Percentiles rank a stretch among this genome's conserved stretches.
Evolutionary conservation across 2,888 invertebrate genomes (phyloP).

Genomic region (Acrocera orbiculus): DNA sequence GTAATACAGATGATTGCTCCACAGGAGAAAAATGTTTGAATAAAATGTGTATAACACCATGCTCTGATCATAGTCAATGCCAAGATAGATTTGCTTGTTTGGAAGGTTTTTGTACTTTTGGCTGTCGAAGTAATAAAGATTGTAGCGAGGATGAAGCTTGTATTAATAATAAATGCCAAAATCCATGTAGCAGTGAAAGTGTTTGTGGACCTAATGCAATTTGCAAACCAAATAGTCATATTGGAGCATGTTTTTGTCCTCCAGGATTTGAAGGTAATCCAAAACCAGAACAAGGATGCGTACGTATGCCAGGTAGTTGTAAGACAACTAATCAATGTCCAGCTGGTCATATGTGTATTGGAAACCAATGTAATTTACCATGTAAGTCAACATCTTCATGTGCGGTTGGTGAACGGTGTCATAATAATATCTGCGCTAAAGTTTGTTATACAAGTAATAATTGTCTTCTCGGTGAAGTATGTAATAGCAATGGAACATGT

Average conservation of each 20-base stretch:
- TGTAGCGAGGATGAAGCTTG: conserved; percentile 63
- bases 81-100: conserved; percentile 62
- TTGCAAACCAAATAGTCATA: conserved; percentile 57
- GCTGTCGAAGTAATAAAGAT: conserved; percentile 69
- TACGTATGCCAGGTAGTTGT: conserved; percentile 59
- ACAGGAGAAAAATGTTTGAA: conserved; percentile 59
- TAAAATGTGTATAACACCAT: conserved; percentile 63
- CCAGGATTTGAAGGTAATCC: conserved; percentile 74
- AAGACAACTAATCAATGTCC: conserved; percentile 54
- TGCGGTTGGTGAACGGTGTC: conserved; percentile 71
- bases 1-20: conserved; percentile 59
- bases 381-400: conserved; percentile 57
- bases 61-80: conserved; percentile 67
- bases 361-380: conserved; percentile 57
- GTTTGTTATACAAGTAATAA: conserved; percentile 80
- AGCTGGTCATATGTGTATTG: conserved; percentile 56
- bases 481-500: conserved; percentile 59
- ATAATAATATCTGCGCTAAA: conserved; percentile 60
- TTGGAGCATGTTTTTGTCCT: conserved; percentile 63
- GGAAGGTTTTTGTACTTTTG: conserved; percentile 59
- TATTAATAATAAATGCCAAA: conserved; percentile 64
- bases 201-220: conserved; percentile 73
- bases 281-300: conserved; percentile 74
- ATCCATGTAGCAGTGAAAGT: conserved; percentile 60
- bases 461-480: conserved; percentile 77